Base-by-base conservation (phyloP, 2,797 vertebrate genomes). In the Melopsittacus undulatus region DNA sequence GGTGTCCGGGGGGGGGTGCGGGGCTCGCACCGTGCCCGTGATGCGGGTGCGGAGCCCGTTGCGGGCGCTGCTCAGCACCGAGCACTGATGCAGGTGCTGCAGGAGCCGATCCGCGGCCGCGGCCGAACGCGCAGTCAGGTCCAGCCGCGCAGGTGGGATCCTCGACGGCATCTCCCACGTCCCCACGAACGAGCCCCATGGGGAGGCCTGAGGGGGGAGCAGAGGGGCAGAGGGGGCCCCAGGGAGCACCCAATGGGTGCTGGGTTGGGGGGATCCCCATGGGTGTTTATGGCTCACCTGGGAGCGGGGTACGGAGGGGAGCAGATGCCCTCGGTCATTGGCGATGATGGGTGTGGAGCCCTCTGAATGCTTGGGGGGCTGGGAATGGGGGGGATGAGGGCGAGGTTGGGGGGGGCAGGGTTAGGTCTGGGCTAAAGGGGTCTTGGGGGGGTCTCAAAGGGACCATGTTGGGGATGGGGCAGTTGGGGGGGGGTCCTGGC, bases 271-370 rank as follows among this genome's bases (percentile, higher is more conserved):
- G 29, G 15, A 22, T 49, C 24, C 26, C 49, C 14, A 24, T 49
- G 24, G 48, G 48, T 49, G 23, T 49, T 14, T 26, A 26, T 49
- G 48, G 48, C 48, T 49, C 52, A 99, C 99, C 98, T 98, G 98
- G 46, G 96, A 96, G 56, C 96, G 98, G 24, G 97, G 97, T 59
- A 98, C 94, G 4, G 97, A 95, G 36, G 98, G 98, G 17, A 99
- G 96, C 56, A 99, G 97, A 68, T 99, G 98, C 38, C 99, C 99
- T 78, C 95, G 97, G 42, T 98, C 97, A 51, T 98, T 80, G 24
- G 98, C 97, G 45, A 99, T 96, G 48, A 99, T 98, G 62, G 89
- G 96, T 9, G 98, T 99, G 82, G 97, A 97, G 48, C 98, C 98
- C 45, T 97, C 92, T 5, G 98, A 98, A 52, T 72, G 97, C 98